These are phyloP conservation scores for Gavia stellata DNA, from an alignment of 2,113 vertebrate species.

Conservation along the genomic window DNA sequence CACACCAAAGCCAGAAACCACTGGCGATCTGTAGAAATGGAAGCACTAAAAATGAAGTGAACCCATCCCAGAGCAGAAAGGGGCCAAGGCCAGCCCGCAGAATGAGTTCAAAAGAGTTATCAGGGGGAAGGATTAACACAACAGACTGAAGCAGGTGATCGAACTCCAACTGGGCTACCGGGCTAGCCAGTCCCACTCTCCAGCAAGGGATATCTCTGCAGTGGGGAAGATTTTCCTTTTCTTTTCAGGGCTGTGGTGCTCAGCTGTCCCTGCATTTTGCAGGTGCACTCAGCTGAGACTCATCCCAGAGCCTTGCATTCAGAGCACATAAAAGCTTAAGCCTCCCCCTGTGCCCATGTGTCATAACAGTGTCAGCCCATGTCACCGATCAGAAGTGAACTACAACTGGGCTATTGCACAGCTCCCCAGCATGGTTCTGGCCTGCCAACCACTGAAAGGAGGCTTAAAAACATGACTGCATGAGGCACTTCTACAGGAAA, in stretches of 20 bases:
- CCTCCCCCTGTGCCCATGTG: constrained; percentile 30
- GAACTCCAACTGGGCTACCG: neutral
- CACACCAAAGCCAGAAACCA: neutral
- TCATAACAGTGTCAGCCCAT: constrained; percentile 40
- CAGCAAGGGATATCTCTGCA: neutral
- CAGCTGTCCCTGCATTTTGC: constrained; percentile 24
- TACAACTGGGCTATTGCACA: neutral
- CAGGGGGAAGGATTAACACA: neutral
- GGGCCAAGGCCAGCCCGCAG: neutral
- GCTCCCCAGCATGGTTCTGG: neutral
- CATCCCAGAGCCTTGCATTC: neutral
- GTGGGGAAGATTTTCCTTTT: neutral
- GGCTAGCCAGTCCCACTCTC: neutral
- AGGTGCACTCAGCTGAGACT: constrained; percentile 51
- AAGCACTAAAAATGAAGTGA: neutral
- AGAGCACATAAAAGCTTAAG: neutral
- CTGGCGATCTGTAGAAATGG: neutral
- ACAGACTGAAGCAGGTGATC: constrained; percentile 33
- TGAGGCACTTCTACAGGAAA: neutral
- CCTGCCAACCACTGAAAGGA: neutral
- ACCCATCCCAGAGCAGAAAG: neutral
- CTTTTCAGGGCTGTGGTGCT: neutral
- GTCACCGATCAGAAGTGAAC: neutral
- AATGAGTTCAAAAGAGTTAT: neutral
- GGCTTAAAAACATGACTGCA: neutral